Percentiles rank a stretch among this genome's conserved stretches.
Conservation (phyloP, 1,140 invertebrate species). For the Pentalonia nigronervosa region DNA sequence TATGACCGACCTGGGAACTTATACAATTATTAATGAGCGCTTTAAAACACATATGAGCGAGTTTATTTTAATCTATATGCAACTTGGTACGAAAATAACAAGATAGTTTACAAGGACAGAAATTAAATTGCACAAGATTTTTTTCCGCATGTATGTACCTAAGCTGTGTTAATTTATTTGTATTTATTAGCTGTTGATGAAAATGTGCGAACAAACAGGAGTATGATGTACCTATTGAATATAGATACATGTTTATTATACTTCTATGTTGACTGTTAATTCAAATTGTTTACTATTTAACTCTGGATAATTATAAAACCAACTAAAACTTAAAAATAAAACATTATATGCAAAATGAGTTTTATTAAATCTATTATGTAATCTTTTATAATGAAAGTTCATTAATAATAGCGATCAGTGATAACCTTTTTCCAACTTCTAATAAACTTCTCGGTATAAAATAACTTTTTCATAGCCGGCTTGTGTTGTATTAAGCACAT, state of each 20-base stretch:
- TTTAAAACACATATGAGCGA: neutral
- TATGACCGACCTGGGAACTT: neutral
- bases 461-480: neutral
- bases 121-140: neutral
- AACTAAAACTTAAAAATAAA: neutral
- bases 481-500: neutral
- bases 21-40: neutral
- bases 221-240: neutral
- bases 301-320: neutral
- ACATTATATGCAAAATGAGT: neutral
- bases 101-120: neutral
- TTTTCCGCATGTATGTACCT: neutral
- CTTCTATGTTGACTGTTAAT: neutral
- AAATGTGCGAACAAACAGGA: neutral
- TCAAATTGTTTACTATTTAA: neutral
- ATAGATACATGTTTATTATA: no score
- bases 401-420: neutral
- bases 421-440: constrained; percentile 6
- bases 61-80: neutral
- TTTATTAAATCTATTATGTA: neutral
- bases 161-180: neutral
- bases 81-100: neutral
- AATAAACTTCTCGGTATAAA: neutral
- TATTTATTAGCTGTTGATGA: neutral
- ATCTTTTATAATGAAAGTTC: neutral